Evolutionary conservation across 2,113 vertebrate genomes (phyloP), one percentile per base, ranked within the genome.

Genomic region (Erythrolamprus reginae): DNA sequence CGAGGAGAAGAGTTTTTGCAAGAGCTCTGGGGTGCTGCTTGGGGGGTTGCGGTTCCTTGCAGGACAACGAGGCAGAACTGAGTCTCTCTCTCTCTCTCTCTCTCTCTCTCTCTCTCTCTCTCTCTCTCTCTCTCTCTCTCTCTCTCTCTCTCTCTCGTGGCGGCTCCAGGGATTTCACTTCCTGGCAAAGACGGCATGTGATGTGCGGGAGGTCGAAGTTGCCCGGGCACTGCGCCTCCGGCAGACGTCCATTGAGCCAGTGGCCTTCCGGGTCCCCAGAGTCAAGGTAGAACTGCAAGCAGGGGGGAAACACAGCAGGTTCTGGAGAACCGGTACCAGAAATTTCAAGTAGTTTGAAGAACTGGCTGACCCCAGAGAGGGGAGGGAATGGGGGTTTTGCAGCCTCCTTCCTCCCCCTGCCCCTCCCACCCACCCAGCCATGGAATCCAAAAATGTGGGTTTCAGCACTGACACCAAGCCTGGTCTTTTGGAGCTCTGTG

Each of bases 191-290:
- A 98, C 95, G 0, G 97, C 90, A 15, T 99, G 99, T 12, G 97
- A 98, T 0, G 97, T 99, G 89, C 97, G 93, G 2, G 98, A 99
- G 8, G 99, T 99, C 90, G 99, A 99, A 97, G 95, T 99, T 0
- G 97, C 98, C 45, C 95, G 98, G 10, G 98, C 97, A 0, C 94
- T 99, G 33, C 97, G 98, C 91, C 98, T 99, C 15, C 97, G 98
- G 51, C 98, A 98, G 93, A 97, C 94, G 52, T 96, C 97, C 91
- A 93, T 99, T 2, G 99, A 99, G 92, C 98, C 98, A 0, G 96
- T 99, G 82, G 97, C 97, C 89, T 99, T 99, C 97, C 97, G 95
- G 0, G 97, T 99, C 56, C 99, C 99, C 0, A 97, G 99, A 0
- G 98, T 99, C 93, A 98, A 96, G 98, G 99, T 99, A 93, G 95